Percentiles rank a stretch among this genome's conserved stretches.
phyloP scores from a whole-genome alignment of 92 coral and sea anemone species.

The Umimayanthus kanabou region DNA sequence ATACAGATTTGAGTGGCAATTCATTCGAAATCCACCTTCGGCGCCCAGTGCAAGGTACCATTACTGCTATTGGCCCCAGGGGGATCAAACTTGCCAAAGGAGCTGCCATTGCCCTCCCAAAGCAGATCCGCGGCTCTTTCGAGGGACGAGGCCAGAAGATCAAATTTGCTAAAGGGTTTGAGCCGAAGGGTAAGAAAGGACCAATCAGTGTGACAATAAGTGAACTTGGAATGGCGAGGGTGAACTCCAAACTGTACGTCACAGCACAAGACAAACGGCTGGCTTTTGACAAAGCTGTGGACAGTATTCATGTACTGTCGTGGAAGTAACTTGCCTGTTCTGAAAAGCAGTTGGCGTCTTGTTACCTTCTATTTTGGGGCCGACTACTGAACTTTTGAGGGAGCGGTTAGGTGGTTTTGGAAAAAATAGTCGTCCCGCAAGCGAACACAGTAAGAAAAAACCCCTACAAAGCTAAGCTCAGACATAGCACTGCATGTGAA shows the following conservation, averaged over 20 bases:
- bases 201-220: conserved; percentile 79
- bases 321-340: conserved; percentile 65
- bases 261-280: conserved; percentile 79
- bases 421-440: no score
- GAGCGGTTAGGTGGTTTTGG: no score
- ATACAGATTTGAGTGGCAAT: conserved; percentile 25
- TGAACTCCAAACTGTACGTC: conserved; percentile 71
- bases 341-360: no score
- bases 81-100: conserved; percentile 94
- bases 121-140: conserved; percentile 70
- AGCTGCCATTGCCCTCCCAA: conserved; percentile 81
- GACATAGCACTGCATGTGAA: no score
- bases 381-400: no score
- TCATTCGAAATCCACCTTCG: conserved; percentile 76
- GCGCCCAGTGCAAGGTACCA: conserved; percentile 76
- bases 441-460: no score
- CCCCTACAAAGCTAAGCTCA: no score
- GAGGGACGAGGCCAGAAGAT: conserved; percentile 29
- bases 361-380: no score
- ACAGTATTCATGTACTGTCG: conserved; percentile 67
- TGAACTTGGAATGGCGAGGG: conserved; percentile 60
- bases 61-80: conserved; percentile 84
- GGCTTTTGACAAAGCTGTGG: conserved; percentile 82
- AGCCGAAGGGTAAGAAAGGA: conserved; percentile 93
- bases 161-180: conserved; percentile 73